These are phyloP conservation scores for Maniola jurtina DNA, from an alignment of 1,140 invertebrate genomes.

Conservation along the genomic window DNA sequence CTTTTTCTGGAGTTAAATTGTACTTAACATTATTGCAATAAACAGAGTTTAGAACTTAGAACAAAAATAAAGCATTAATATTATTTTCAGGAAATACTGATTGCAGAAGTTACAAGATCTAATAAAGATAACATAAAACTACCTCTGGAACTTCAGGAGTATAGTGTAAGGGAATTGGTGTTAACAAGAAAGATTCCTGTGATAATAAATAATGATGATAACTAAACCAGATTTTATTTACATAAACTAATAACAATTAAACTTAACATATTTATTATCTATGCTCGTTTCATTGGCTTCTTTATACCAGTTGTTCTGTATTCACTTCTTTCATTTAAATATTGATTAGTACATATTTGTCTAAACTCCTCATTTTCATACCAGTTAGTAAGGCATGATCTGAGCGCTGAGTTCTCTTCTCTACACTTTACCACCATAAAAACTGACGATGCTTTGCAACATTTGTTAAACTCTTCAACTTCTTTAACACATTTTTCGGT, in stretches of 20 bases:
- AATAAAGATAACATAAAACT: slow-evolving; percentile 36
- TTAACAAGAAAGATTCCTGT: slow-evolving; percentile 65
- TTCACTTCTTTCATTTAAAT: slow-evolving; percentile 89
- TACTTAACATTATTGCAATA: too few relatives aligned
- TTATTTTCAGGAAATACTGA: slow-evolving; percentile 69
- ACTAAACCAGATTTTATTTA: slow-evolving; percentile 52
- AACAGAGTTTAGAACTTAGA: too few relatives aligned
- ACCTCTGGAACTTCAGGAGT: slow-evolving; percentile 56
- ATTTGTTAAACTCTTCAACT: slow-evolving; percentile 86
- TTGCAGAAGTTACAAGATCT: slow-evolving; percentile 58
- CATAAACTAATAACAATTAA: slow-evolving; percentile 38
- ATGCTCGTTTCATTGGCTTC: slow-evolving; percentile 76
- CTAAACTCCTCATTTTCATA: slow-evolving; percentile 87
- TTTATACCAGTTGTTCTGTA: slow-evolving; percentile 88
- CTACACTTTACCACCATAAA: slow-evolving; percentile 87
- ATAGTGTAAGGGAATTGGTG: slow-evolving; percentile 59
- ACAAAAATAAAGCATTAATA: background rate
- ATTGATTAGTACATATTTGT: slow-evolving; percentile 86
- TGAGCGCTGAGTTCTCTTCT: slow-evolving; percentile 83
- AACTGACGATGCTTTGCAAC: slow-evolving; percentile 85
- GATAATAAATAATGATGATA: slow-evolving; percentile 64
- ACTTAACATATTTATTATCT: slow-evolving; percentile 21
- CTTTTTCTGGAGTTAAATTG: too few relatives aligned
- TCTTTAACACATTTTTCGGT: slow-evolving; percentile 86
- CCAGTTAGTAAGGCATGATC: slow-evolving; percentile 86